phyloP scores from a whole-genome alignment of 2,888 invertebrate genomes.

The Neocrepidodera transversa region DNA sequence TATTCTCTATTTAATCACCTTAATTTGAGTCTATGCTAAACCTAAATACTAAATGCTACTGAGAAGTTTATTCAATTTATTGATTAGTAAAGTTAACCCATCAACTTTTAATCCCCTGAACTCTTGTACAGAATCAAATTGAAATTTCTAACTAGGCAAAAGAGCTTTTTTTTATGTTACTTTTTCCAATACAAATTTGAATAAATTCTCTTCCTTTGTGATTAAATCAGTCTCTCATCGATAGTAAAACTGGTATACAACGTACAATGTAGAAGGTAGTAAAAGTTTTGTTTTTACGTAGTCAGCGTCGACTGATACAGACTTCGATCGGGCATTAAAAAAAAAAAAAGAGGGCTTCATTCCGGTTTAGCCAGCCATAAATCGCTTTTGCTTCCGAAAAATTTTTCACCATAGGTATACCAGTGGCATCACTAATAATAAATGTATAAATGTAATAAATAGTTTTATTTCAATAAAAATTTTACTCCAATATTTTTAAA shows the following conservation, averaged over 20 bases:
- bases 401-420: neutral
- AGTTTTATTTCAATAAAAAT: too few species aligned
- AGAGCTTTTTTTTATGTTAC: neutral
- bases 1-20: too few species aligned
- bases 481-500: too few species aligned
- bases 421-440: neutral
- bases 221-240: conserved; percentile 20
- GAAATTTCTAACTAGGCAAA: conserved; percentile 3
- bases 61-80: too few species aligned
- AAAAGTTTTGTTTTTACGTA: conserved; percentile 33
- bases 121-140: neutral
- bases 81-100: neutral
- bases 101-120: conserved; percentile 3
- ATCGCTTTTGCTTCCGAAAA: conserved; percentile 11
- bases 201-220: conserved; percentile 16
- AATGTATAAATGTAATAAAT: too few species aligned
- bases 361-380: conserved; percentile 25
- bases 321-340: conserved; percentile 44
- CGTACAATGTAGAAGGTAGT: conserved; percentile 24
- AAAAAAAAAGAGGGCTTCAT: conserved; percentile 41
- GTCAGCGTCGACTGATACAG: conserved; percentile 44
- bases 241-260: conserved; percentile 26
- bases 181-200: conserved; percentile 11
- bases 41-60: too few species aligned
- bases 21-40: too few species aligned